Evolutionary conservation across 2,797 vertebrate species (phyloP).

Genomic region (Scarus forsteni): DNA sequence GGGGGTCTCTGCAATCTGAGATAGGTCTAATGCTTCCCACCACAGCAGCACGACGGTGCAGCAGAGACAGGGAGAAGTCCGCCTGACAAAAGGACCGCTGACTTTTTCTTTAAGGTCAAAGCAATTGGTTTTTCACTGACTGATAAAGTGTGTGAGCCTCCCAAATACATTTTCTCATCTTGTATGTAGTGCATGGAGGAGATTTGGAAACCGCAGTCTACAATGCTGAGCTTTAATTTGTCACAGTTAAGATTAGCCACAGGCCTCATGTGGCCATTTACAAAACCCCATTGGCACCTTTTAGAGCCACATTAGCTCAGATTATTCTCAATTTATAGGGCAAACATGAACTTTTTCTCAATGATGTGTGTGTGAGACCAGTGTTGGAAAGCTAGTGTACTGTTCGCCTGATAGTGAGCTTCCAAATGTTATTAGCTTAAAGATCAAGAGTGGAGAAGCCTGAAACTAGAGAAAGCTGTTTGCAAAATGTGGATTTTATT

Average conservation of each 20-base stretch:
- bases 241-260: conserved; percentile 55
- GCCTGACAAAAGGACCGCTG: conserved; percentile 49
- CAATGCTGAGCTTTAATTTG: conserved; percentile 51
- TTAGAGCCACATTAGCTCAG: conserved; percentile 32
- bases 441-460: neutral
- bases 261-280: conserved; percentile 35
- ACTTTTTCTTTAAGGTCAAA: conserved; percentile 76
- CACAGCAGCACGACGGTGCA: conserved; percentile 48
- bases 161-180: conserved; percentile 44
- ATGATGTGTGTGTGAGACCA: neutral
- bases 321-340: conserved; percentile 32
- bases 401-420: neutral
- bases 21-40: conserved; percentile 80
- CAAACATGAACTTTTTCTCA: conserved; percentile 19
- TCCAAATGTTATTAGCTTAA: neutral
- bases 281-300: conserved; percentile 28
- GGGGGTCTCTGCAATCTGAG: conserved; percentile 75
- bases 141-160: conserved; percentile 43
- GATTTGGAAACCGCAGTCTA: conserved; percentile 31
- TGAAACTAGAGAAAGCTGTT: neutral
- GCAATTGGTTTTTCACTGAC: conserved; percentile 46
- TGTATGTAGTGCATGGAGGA: conserved; percentile 14
- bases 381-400: conserved; percentile 7
- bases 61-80: conserved; percentile 49
- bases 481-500: neutral